Evolutionary conservation across 2,113 vertebrate genomes (phyloP).

Genomic region (Ammospiza caudacuta): DNA sequence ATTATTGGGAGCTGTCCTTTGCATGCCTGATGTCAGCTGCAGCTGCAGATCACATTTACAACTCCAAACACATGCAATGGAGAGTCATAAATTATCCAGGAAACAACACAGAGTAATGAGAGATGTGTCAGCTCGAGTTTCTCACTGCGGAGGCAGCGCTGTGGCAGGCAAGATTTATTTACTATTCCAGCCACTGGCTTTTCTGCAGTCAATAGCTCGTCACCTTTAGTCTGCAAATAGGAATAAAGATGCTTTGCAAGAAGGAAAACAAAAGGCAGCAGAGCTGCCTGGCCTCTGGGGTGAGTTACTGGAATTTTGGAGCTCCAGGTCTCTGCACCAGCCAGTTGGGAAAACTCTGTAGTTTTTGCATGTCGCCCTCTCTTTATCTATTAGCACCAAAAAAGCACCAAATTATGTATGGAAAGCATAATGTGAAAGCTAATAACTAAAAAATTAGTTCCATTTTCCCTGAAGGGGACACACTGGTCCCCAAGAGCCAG

Average conservation of each 20-base stretch:
- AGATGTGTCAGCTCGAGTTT: background rate
- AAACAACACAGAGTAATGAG: constrained; percentile 2
- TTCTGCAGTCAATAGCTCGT: background rate
- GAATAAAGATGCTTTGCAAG: background rate
- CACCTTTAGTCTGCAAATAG: background rate
- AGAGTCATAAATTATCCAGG: constrained; percentile 29
- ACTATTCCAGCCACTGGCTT: background rate
- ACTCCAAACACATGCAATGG: background rate
- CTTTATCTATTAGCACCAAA: background rate
- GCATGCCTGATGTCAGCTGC: background rate
- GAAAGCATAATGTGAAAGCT: background rate
- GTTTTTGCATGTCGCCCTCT: background rate
- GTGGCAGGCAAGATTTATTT: constrained; percentile 30
- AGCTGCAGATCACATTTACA: constrained; percentile 5
- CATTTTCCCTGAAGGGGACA: background rate
- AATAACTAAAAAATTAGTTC: background rate
- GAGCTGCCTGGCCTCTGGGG: background rate
- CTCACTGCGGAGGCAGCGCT: background rate
- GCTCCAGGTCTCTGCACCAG: background rate
- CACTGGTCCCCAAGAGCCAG: background rate
- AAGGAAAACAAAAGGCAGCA: background rate
- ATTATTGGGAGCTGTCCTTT: background rate
- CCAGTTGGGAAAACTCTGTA: background rate
- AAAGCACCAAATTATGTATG: background rate
- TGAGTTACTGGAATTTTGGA: background rate